Percentiles rank a stretch among this genome's conserved stretches.
These are phyloP conservation scores for Phalacrocorax aristotelis DNA, from an alignment of 2,113 vertebrate genomes.

Conservation along the genomic window DNA sequence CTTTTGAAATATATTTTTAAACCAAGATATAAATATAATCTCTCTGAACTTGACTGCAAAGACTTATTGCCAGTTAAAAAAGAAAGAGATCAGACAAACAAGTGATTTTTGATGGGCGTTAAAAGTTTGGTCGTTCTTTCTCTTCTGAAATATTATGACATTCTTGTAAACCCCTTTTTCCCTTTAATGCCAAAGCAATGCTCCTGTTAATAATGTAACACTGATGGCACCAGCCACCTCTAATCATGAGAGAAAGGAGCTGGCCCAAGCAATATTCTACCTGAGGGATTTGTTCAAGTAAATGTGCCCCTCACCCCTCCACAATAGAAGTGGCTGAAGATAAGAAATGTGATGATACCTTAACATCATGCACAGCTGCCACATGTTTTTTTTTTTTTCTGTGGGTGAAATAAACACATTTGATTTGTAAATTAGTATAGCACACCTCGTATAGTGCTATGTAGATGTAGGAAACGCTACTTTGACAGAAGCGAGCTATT, in stretches of 20 bases:
- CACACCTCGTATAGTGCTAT: neutral
- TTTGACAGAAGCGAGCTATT: neutral
- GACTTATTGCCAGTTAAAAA: slow-evolving; percentile 16
- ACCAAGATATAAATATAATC: neutral
- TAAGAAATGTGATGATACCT: neutral
- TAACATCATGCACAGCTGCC: neutral
- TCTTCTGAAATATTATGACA: slow-evolving; percentile 1
- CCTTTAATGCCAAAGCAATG: neutral
- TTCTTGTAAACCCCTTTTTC: neutral
- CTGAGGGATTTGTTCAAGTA: neutral
- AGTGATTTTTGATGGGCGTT: slow-evolving; percentile 14
- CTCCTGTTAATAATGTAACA: slow-evolving; percentile 1
- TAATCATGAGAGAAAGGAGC: neutral
- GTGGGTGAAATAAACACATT: neutral
- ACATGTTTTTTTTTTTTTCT: neutral
- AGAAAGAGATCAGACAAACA: slow-evolving; percentile 30
- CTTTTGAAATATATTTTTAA: slow-evolving; percentile 14
- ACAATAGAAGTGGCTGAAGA: neutral
- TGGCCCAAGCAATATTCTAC: neutral
- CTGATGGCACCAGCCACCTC: neutral
- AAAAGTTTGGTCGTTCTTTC: neutral
- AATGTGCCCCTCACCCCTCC: neutral
- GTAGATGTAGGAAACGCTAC: neutral
- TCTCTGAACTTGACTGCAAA: slow-evolving; percentile 36
- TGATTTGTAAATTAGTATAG: neutral